These are phyloP conservation scores for Pluvianellus socialis DNA, from an alignment of 2,113 vertebrate species.

Conservation along the genomic window DNA sequence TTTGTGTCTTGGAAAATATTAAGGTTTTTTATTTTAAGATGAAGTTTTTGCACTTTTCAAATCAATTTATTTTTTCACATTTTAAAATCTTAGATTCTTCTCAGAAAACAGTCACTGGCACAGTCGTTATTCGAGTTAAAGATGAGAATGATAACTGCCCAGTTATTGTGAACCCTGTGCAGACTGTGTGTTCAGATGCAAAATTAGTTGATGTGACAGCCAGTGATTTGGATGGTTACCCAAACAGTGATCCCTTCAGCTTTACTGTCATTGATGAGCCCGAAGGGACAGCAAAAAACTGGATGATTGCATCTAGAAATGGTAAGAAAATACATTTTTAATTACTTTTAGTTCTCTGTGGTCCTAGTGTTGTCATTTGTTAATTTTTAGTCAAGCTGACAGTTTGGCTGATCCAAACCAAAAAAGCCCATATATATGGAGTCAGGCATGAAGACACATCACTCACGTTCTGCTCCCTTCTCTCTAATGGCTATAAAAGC, in stretches of 20 bases:
- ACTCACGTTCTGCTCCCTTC: not conserved
- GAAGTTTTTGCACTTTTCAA: not conserved
- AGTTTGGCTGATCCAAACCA: not conserved
- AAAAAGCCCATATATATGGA: not conserved
- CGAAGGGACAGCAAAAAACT: slow-evolving; percentile 64
- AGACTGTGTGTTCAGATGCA: slow-evolving; percentile 74
- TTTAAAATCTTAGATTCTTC: slow-evolving; percentile 72
- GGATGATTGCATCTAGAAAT: slow-evolving; percentile 79
- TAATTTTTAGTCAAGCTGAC: not conserved
- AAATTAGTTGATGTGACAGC: slow-evolving; percentile 79
- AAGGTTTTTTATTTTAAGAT: not conserved
- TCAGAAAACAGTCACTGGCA: slow-evolving; percentile 87
- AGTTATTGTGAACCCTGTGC: slow-evolving; percentile 59
- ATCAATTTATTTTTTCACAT: not conserved
- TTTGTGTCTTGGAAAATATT: not conserved
- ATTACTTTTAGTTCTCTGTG: not conserved
- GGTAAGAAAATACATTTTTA: slow-evolving; percentile 69
- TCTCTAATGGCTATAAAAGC: not conserved
- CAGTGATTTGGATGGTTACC: slow-evolving; percentile 78
- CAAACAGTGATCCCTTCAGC: slow-evolving; percentile 82
- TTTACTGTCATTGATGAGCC: slow-evolving; percentile 78
- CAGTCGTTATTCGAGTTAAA: slow-evolving; percentile 80
- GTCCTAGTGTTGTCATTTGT: not conserved
- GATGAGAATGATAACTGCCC: slow-evolving; percentile 94
- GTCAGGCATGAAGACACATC: not conserved